Percentiles rank a stretch among this genome's conserved stretches.
Evolutionary conservation across 2,888 invertebrate genomes (phyloP).

Genomic region (Pilophorus perplexus): DNA sequence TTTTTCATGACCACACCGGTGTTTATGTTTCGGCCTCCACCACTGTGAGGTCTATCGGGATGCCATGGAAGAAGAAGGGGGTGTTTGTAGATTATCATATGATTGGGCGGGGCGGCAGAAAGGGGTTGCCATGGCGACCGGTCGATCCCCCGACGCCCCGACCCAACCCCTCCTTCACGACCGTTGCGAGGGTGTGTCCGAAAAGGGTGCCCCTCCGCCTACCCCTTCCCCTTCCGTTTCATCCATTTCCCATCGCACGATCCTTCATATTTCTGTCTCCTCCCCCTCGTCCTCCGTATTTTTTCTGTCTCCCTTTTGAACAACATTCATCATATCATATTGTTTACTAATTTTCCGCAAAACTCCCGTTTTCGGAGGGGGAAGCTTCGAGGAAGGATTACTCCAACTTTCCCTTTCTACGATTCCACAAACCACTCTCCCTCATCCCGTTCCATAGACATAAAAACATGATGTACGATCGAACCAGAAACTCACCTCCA

Average conservation of each 20-base stretch:
- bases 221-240: constrained; percentile 6
- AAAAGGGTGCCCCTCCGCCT: not conserved
- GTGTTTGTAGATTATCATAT: constrained; percentile 31
- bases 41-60: too few relatives aligned
- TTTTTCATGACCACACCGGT: too few relatives aligned
- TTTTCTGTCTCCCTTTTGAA: not conserved
- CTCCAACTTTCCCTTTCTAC: not conserved
- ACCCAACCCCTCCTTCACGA: constrained; percentile 26
- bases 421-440: not conserved
- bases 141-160: too few relatives aligned
- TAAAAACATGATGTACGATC: too few relatives aligned
- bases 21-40: too few relatives aligned
- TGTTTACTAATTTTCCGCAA: constrained; percentile 4
- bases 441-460: too few relatives aligned
- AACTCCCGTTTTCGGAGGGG: not conserved
- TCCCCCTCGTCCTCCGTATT: not conserved
- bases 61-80: constrained; percentile 17
- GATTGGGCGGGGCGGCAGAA: constrained; percentile 30
- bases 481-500: too few relatives aligned
- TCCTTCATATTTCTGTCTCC: not conserved
- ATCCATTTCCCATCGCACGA: not conserved
- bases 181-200: constrained; percentile 14
- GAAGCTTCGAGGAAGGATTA: too few relatives aligned
- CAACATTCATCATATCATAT: not conserved
- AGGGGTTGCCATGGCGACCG: constrained; percentile 36